phyloP scores from a whole-genome alignment of 1,140 invertebrate genomes.

The Papilio helenus region DNA sequence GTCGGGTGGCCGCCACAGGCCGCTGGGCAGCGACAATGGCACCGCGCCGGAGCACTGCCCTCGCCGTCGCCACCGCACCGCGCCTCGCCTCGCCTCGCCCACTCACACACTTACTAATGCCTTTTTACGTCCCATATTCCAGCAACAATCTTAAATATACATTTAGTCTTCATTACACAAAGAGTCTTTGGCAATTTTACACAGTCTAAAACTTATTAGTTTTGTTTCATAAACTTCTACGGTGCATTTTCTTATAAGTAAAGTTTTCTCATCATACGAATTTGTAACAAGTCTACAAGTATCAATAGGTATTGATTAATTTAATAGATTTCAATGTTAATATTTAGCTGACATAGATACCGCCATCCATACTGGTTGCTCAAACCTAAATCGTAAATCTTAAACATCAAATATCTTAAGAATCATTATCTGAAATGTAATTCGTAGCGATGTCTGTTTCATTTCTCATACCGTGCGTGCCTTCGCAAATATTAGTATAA shows the following conservation, averaged over 20 bases:
- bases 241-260: neutral
- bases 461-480: neutral
- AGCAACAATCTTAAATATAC: constrained; percentile 37
- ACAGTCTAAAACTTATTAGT: neutral
- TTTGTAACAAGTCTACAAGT: too few relatives aligned
- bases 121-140: constrained; percentile 43
- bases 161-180: constrained; percentile 37
- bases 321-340: too few relatives aligned
- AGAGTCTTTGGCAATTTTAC: constrained; percentile 29
- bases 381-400: neutral
- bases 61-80: constrained; percentile 37
- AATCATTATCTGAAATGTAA: constrained; percentile 1
- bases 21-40: constrained; percentile 70
- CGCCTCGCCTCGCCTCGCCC: constrained; percentile 46
- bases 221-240: neutral
- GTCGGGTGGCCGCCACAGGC: constrained; percentile 70
- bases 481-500: constrained; percentile 6
- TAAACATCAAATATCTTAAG: neutral
- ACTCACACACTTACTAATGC: constrained; percentile 47
- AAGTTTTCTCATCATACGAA: neutral
- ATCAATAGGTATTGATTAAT: too few relatives aligned
- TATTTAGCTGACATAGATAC: too few relatives aligned
- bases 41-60: constrained; percentile 60
- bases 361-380: too few relatives aligned
- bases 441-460: constrained; percentile 3